phyloP scores from a whole-genome alignment of 1,140 invertebrate genomes.

The Neotoxoptera formosana region DNA sequence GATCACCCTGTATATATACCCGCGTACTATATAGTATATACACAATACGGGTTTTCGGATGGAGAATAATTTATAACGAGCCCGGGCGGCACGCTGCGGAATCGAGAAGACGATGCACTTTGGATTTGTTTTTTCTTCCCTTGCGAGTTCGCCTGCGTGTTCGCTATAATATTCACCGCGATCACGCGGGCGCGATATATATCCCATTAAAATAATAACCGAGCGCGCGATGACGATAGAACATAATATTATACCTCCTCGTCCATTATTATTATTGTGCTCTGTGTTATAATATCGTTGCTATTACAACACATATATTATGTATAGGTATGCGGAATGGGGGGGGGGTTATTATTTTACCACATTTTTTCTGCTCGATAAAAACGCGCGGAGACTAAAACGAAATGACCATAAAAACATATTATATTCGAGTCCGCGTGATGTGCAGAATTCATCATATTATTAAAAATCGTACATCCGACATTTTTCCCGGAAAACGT shows the following conservation, averaged over 20 bases:
- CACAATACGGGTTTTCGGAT: not conserved
- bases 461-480: not conserved
- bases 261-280: not conserved
- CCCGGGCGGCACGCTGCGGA: too few relatives aligned
- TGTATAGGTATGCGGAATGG: not conserved
- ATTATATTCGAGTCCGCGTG: too few relatives aligned
- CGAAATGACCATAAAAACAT: not conserved
- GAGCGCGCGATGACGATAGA: not conserved
- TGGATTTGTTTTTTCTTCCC: not conserved
- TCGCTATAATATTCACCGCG: not conserved
- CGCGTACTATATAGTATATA: too few relatives aligned
- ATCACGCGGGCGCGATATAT: not conserved
- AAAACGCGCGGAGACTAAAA: not conserved
- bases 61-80: slow-evolving; percentile 1
- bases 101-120: not conserved
- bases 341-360: too few relatives aligned
- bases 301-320: not conserved
- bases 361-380: not conserved
- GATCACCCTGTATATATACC: too few relatives aligned
- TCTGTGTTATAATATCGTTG: not conserved
- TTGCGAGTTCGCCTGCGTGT: too few relatives aligned
- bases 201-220: not conserved
- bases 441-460: not conserved
- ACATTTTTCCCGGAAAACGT: not conserved
- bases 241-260: not conserved